Conservation (phyloP, 2,113 vertebrate species). For the Bubo blakistoni region DNA sequence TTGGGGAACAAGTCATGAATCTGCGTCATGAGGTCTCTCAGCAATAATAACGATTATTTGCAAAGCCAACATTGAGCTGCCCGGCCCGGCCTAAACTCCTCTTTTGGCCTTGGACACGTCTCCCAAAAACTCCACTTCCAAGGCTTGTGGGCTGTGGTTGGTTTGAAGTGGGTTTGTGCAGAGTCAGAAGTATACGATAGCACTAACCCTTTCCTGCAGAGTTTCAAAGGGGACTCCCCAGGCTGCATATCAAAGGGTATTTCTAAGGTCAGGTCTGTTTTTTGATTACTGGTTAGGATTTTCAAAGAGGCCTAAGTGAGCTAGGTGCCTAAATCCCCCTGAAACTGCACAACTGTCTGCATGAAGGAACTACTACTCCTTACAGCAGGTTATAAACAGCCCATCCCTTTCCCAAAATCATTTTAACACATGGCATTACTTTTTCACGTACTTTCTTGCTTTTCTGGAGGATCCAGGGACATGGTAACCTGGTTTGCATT, state of each 20-base stretch:
- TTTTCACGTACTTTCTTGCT: constrained; percentile 80
- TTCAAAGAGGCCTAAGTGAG: background rate
- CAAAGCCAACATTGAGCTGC: background rate
- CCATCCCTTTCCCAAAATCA: background rate
- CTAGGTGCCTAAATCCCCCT: background rate
- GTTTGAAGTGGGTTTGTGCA: constrained; percentile 53
- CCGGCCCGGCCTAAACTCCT: background rate
- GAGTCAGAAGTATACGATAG: constrained; percentile 28
- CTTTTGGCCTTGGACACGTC: background rate
- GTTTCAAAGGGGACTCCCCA: constrained; percentile 62
- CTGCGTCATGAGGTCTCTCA: constrained; percentile 16
- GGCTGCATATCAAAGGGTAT: constrained; percentile 37
- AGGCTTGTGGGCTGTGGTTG: constrained; percentile 24
- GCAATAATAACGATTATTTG: constrained; percentile 31
- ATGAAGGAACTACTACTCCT: background rate
- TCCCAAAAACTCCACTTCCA: background rate
- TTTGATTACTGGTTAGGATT: background rate
- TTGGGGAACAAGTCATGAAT: background rate
- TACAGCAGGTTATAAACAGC: background rate
- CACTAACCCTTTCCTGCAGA: constrained; percentile 37
- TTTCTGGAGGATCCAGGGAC: constrained; percentile 84
- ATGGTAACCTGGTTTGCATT: constrained; percentile 93
- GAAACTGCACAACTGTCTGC: background rate
- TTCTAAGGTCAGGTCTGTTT: background rate
- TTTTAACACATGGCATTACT: background rate